Percentiles rank a stretch among this genome's conserved stretches.
Conservation (phyloP, 2,888 invertebrate genomes). For the Eupithecia abbreviata region DNA sequence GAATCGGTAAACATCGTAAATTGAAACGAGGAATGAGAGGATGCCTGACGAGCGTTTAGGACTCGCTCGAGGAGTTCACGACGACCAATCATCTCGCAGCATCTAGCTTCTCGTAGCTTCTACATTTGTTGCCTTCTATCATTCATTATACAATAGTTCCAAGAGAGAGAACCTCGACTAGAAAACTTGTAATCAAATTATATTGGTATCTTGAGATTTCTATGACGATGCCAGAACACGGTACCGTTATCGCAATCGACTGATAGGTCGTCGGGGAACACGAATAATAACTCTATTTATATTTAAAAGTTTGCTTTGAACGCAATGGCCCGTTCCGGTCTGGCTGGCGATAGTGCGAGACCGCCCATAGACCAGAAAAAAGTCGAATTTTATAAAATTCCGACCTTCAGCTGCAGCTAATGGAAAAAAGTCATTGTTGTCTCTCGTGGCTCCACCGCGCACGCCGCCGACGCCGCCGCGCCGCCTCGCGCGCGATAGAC, state of each 20-base stretch:
- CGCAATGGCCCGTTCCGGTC: slow-evolving; percentile 36
- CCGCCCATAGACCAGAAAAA: slow-evolving; percentile 43
- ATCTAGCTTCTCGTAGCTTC: not conserved
- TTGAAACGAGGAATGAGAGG: slow-evolving; percentile 48
- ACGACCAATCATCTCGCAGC: not conserved
- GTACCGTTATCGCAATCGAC: not conserved
- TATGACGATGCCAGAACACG: not conserved
- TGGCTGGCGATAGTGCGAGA: slow-evolving; percentile 37
- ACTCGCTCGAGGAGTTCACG: not conserved
- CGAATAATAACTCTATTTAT: slow-evolving; percentile 25
- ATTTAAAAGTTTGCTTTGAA: slow-evolving; percentile 30
- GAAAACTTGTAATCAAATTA: not conserved
- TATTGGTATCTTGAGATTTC: not conserved
- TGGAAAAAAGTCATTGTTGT: slow-evolving; percentile 61
- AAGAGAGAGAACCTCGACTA: not conserved
- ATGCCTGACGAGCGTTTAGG: slow-evolving; percentile 41
- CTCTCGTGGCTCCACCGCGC: slow-evolving; percentile 36
- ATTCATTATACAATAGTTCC: not conserved
- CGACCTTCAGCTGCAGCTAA: slow-evolving; percentile 61
- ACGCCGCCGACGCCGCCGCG: slow-evolving; percentile 30
- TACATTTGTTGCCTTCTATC: not conserved
- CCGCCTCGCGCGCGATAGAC: no score
- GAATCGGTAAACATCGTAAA: slow-evolving; percentile 54
- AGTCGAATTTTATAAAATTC: slow-evolving; percentile 57
- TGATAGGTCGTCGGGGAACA: slow-evolving; percentile 7